Evolutionary conservation across 2,888 invertebrate genomes (phyloP).

Genomic region (Idaea dimidiata): DNA sequence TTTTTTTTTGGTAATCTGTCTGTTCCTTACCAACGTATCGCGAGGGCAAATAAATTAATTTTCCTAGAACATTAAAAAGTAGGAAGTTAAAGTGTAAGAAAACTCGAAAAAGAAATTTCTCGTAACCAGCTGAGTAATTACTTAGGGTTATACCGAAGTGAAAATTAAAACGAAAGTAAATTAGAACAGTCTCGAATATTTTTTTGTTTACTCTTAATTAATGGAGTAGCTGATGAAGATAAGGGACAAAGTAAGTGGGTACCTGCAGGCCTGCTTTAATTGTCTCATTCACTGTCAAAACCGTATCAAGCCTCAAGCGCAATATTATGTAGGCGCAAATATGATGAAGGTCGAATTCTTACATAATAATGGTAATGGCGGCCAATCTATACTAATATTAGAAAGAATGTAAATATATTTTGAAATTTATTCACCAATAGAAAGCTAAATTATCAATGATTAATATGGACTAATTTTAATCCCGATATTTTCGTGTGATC

Average conservation of each 20-base stretch:
- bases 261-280: not conserved
- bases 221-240: constrained; percentile 13
- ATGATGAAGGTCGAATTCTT: not conserved
- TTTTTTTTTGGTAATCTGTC: too few species aligned
- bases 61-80: constrained; percentile 23
- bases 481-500: too few species aligned
- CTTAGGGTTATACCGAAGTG: constrained; percentile 22
- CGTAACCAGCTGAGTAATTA: constrained; percentile 26
- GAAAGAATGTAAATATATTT: too few species aligned
- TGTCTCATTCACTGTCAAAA: not conserved
- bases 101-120: constrained; percentile 17
- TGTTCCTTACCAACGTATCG: constrained; percentile 16
- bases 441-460: too few species aligned
- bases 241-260: not conserved
- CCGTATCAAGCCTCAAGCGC: not conserved
- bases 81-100: constrained; percentile 3
- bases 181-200: constrained; percentile 19
- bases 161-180: constrained; percentile 28
- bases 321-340: not conserved
- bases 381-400: too few species aligned
- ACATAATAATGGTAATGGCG: too few species aligned
- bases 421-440: too few species aligned
- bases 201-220: constrained; percentile 27
- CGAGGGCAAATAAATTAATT: constrained; percentile 24
- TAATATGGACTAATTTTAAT: too few species aligned